Evolutionary conservation across 2,888 invertebrate genomes (phyloP).

Genomic region (Leptura quadrifasciata): DNA sequence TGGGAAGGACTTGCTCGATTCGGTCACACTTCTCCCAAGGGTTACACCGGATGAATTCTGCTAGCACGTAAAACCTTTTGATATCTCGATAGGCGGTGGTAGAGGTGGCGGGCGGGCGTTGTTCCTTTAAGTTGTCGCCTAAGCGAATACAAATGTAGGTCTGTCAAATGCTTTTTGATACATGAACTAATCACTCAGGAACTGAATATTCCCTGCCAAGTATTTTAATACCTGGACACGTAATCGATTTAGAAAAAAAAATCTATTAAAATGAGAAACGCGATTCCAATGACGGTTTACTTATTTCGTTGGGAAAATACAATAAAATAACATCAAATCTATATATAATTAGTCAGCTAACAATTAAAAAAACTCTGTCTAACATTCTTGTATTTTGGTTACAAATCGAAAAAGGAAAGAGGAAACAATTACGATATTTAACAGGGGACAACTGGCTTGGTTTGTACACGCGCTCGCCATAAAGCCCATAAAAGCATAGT

Average conservation of each 20-base stretch:
- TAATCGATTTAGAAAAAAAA: too few species aligned
- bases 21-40: slow-evolving; percentile 64
- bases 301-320: too few species aligned
- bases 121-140: not conserved
- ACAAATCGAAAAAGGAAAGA: slow-evolving; percentile 6
- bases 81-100: slow-evolving; percentile 5
- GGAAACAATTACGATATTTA: slow-evolving; percentile 4
- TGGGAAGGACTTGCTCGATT: slow-evolving; percentile 67
- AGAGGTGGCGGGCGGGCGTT: not conserved
- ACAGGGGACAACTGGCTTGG: not conserved
- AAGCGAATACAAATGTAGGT: not conserved
- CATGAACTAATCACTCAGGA: too few species aligned
- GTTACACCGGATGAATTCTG: slow-evolving; percentile 30
- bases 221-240: too few species aligned
- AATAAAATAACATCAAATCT: too few species aligned
- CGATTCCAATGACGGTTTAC: too few species aligned
- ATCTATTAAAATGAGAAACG: too few species aligned
- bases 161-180: not conserved
- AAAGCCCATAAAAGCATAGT: slow-evolving; percentile 38
- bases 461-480: slow-evolving; percentile 9
- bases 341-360: too few species aligned
- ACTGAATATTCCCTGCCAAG: too few species aligned
- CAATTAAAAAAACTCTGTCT: too few species aligned
- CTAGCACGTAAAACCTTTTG: slow-evolving; percentile 25
- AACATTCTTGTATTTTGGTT: not conserved